Conservation (phyloP, 2,888 invertebrate genomes). For the Sphaerophoria rueppellii region DNA sequence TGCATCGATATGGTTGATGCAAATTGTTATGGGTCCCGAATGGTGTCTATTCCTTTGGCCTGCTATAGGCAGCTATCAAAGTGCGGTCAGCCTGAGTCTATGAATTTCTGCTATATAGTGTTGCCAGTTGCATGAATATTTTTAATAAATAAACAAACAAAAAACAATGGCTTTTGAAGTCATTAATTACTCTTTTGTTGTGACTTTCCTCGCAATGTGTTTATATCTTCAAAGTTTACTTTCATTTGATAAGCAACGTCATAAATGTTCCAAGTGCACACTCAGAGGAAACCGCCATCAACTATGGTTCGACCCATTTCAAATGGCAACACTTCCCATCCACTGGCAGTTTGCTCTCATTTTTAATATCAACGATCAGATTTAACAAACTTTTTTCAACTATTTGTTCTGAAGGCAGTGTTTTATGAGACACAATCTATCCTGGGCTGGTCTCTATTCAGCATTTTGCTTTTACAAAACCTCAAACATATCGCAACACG, state of each 20-base stretch:
- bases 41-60: slow-evolving; percentile 17
- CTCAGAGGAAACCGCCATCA: neutral
- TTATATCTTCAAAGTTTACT: too few relatives aligned
- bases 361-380: slow-evolving; percentile 41
- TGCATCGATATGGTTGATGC: slow-evolving; percentile 51
- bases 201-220: too few relatives aligned
- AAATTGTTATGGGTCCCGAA: slow-evolving; percentile 68
- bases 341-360: slow-evolving; percentile 39
- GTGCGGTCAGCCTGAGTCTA: neutral
- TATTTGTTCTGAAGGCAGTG: slow-evolving; percentile 54
- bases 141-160: too few relatives aligned
- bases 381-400: slow-evolving; percentile 7
- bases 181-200: too few relatives aligned
- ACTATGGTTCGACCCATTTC: too few relatives aligned
- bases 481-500: slow-evolving; percentile 64
- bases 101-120: neutral
- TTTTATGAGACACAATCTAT: slow-evolving; percentile 66
- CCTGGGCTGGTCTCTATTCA: slow-evolving; percentile 59
- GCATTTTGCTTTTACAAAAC: slow-evolving; percentile 72
- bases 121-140: too few relatives aligned
- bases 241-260: too few relatives aligned
- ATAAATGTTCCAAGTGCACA: neutral
- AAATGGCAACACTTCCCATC: slow-evolving; percentile 43
- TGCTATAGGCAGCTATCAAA: neutral
- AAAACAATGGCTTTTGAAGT: too few relatives aligned